Conservation (phyloP, 2,797 vertebrate species). For the Phrynocephalus forsythii region DNA sequence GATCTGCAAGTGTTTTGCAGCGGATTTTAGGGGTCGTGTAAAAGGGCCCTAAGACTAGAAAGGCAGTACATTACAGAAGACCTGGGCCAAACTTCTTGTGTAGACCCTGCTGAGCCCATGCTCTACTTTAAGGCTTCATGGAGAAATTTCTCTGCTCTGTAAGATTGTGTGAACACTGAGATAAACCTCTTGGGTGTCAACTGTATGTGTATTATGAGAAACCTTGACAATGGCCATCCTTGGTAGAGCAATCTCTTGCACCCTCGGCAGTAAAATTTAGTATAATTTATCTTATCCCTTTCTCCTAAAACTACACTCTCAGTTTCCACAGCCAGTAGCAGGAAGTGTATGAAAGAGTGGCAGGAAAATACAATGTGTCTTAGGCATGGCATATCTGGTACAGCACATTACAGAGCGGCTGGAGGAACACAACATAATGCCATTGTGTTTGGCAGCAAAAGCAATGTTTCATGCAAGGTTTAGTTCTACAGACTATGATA, state of each 20-base stretch:
- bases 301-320: background rate
- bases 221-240: background rate
- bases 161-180: background rate
- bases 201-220: background rate
- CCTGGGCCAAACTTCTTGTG: background rate
- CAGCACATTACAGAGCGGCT: background rate
- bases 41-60: background rate
- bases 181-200: background rate
- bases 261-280: background rate
- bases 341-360: background rate
- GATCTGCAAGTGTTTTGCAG: too few relatives aligned
- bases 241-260: background rate
- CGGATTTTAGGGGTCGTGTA: too few relatives aligned
- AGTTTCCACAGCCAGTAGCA: background rate
- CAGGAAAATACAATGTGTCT: background rate
- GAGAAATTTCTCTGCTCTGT: background rate
- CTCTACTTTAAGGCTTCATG: background rate
- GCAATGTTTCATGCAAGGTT: background rate
- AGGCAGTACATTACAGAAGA: background rate
- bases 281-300: background rate
- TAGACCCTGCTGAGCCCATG: background rate
- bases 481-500: background rate
- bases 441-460: background rate
- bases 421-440: background rate
- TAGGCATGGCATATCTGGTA: background rate